A percentile compares a stretch with the other conserved stretches of the same genome.
Conservation (phyloP, 35 echinoderm and acorn worm species). For the Stichopus chloronotus region DNA sequence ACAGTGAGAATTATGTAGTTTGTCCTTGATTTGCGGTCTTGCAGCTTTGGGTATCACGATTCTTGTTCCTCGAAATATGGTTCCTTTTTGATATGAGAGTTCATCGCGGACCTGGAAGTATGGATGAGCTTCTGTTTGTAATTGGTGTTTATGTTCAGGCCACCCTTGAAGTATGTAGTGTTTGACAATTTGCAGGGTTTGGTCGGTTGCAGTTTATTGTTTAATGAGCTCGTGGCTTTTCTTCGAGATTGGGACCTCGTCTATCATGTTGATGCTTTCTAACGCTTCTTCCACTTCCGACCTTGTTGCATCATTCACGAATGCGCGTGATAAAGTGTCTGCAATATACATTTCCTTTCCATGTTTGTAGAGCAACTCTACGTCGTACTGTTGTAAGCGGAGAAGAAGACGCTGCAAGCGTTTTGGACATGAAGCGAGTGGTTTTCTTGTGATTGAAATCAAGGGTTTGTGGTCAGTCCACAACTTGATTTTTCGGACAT, state of each 20-base stretch:
- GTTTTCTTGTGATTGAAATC: slow-evolving; percentile 43
- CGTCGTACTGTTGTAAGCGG: slow-evolving; percentile 67
- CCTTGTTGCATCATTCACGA: too few relatives aligned
- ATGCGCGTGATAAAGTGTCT: slow-evolving; percentile 29
- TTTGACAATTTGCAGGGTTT: background rate
- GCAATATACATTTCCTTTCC: slow-evolving; percentile 52
- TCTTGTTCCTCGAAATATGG: slow-evolving; percentile 23
- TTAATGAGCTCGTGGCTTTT: background rate
- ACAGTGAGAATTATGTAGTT: background rate
- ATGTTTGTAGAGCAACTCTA: slow-evolving; percentile 11
- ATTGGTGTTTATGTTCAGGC: background rate
- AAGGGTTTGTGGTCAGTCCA: slow-evolving; percentile 71
- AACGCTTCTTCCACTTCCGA: background rate
- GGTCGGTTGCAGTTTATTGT: background rate
- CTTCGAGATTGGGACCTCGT: slow-evolving; percentile 29
- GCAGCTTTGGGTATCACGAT: slow-evolving; percentile 13
- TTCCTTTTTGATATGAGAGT: background rate
- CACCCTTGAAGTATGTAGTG: background rate
- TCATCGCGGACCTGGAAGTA: background rate
- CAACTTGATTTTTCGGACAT: slow-evolving; percentile 32
- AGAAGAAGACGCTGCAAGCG: slow-evolving; percentile 69
- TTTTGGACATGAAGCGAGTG: slow-evolving; percentile 10
- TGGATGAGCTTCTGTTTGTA: background rate
- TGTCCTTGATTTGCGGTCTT: background rate
- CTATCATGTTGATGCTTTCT: slow-evolving; percentile 56